Conservation (phyloP, 2,888 invertebrate genomes). For the Acanthacorydalis orientalis region DNA sequence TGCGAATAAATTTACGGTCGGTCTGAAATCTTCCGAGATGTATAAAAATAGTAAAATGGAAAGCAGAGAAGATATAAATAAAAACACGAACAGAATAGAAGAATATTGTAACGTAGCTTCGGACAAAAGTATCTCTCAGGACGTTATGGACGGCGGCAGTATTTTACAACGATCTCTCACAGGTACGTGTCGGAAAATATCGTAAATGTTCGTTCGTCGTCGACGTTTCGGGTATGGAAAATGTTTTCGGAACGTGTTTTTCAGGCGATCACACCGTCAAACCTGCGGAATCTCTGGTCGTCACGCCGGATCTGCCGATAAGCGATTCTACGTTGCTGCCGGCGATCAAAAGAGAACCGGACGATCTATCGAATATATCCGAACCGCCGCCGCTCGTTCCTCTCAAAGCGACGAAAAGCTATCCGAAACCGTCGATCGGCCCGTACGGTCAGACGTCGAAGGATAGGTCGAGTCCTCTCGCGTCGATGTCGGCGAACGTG, state of each 20-base stretch:
- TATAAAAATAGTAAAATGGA: background rate
- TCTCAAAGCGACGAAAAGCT: slow-evolving; percentile 3
- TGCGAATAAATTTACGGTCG: no score
- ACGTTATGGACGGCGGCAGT: background rate
- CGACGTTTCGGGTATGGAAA: background rate
- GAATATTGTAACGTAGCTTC: slow-evolving; percentile 10
- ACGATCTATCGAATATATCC: background rate
- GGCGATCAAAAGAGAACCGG: slow-evolving; percentile 1
- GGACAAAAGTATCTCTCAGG: slow-evolving; percentile 14
- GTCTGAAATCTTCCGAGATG: no score
- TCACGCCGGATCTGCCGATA: slow-evolving; percentile 6
- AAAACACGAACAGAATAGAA: slow-evolving; percentile 11
- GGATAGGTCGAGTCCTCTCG: background rate
- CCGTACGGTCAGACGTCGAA: no score
- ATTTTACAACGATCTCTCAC: slow-evolving; percentile 5
- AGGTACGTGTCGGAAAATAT: background rate
- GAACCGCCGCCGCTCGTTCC: slow-evolving; percentile 1
- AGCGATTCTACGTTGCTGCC: background rate
- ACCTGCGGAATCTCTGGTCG: slow-evolving; percentile 5
- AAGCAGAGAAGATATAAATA: slow-evolving; percentile 8
- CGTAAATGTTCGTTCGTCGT: background rate
- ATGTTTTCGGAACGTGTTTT: background rate
- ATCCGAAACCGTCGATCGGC: background rate
- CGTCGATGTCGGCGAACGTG: background rate
- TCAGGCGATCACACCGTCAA: slow-evolving; percentile 6